These are phyloP conservation scores for Hirtodrosophila confusa DNA, from an alignment of 2,888 invertebrate genomes.

Conservation along the genomic window DNA sequence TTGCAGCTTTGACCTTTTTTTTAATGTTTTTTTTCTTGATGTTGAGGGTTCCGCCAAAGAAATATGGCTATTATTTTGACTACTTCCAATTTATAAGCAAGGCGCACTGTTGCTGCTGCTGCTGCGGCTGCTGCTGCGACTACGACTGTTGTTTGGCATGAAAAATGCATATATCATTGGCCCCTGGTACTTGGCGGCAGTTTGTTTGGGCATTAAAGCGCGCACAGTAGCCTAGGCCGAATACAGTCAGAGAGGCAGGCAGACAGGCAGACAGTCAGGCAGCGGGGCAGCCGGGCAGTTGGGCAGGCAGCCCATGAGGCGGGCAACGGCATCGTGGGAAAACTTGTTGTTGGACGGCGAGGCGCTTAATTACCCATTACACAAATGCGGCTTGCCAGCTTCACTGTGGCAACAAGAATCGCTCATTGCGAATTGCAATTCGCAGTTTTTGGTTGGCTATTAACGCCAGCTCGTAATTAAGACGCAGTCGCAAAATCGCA, in stretches of 20 bases:
- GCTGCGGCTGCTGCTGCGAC: slow-evolving; percentile 14
- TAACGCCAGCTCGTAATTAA: slow-evolving; percentile 67
- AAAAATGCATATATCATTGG: slow-evolving; percentile 80
- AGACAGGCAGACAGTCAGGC: slow-evolving; percentile 11
- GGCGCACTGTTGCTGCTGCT: slow-evolving; percentile 35
- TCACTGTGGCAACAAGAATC: slow-evolving; percentile 59
- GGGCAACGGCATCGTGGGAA: slow-evolving; percentile 70
- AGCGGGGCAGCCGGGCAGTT: background rate
- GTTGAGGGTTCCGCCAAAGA: slow-evolving; percentile 59
- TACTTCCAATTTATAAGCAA: slow-evolving; percentile 79
- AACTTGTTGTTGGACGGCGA: slow-evolving; percentile 57
- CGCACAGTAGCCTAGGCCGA: slow-evolving; percentile 67
- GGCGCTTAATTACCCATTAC: slow-evolving; percentile 79
- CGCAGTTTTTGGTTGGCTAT: slow-evolving; percentile 58
- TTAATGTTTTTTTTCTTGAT: background rate
- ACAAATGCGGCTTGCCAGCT: slow-evolving; percentile 61
- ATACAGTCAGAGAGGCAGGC: background rate
- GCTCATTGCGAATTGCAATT: slow-evolving; percentile 15
- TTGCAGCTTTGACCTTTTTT: slow-evolving; percentile 75
- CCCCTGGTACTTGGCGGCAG: slow-evolving; percentile 72
- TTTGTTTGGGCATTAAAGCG: slow-evolving; percentile 65
- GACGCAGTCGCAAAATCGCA: slow-evolving; percentile 55
- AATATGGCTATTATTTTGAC: slow-evolving; percentile 78
- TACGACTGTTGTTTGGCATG: slow-evolving; percentile 52
- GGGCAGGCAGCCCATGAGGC: slow-evolving; percentile 10